Conservation (phyloP, 2,797 vertebrate species). For the Epinephelus coioides region DNA sequence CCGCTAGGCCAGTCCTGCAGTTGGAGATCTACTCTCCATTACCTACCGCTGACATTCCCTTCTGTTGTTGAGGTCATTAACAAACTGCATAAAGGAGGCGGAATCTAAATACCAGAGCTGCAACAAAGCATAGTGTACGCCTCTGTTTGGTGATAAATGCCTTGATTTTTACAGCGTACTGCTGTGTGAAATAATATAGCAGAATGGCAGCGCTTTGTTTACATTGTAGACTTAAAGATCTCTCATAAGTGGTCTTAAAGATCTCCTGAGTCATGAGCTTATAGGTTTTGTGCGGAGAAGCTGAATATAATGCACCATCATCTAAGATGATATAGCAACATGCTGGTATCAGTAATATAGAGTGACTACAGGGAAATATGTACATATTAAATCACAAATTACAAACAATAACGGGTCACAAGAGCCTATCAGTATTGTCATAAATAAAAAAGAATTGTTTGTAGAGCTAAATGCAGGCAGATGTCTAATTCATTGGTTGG, state of each 20-base stretch:
- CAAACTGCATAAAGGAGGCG: constrained; percentile 70
- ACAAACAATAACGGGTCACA: constrained; percentile 45
- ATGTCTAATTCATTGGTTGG: constrained; percentile 54
- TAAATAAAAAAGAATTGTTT: constrained; percentile 56
- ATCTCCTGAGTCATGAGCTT: constrained; percentile 38
- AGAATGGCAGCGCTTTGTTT: constrained; percentile 65
- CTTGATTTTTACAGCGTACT: constrained; percentile 58
- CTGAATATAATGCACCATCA: constrained; percentile 27
- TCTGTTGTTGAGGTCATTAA: constrained; percentile 75
- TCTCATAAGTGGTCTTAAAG: constrained; percentile 35
- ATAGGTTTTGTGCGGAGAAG: constrained; percentile 31
- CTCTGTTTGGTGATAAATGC: constrained; percentile 66
- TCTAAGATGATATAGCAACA: constrained; percentile 31
- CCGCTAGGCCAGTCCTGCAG: constrained; percentile 64
- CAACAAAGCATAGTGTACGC: constrained; percentile 70
- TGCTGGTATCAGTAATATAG: constrained; percentile 38
- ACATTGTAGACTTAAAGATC: constrained; percentile 15
- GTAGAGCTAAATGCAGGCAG: constrained; percentile 49
- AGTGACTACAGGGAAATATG: constrained; percentile 39
- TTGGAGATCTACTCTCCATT: constrained; percentile 67
- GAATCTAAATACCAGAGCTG: constrained; percentile 72
- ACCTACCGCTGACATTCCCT: constrained; percentile 77
- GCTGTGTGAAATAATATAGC: constrained; percentile 55
- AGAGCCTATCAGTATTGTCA: constrained; percentile 27
- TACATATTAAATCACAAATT: constrained; percentile 50